phyloP scores from a whole-genome alignment of 2,113 vertebrate genomes.

The Phyllostomus discolor region DNA sequence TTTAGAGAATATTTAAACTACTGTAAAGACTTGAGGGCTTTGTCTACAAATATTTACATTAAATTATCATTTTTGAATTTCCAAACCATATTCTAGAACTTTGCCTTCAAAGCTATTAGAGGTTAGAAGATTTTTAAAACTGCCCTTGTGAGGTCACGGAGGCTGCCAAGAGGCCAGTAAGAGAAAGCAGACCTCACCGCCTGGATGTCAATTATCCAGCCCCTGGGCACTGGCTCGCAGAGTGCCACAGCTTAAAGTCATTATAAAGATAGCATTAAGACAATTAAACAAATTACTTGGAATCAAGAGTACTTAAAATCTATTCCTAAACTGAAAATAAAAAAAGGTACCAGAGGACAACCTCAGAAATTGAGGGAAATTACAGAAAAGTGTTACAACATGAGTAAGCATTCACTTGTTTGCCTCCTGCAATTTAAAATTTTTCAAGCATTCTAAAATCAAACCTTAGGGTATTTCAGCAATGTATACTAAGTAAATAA shows the following conservation, averaged over 20 bases:
- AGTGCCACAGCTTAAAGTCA: conserved; percentile 82
- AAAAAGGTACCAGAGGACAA: conserved; percentile 78
- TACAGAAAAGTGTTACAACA: conserved; percentile 80
- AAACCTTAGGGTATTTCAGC: conserved; percentile 18
- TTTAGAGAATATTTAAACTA: not conserved
- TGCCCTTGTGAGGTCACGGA: not conserved
- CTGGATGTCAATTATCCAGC: conserved; percentile 74
- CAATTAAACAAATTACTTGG: conserved; percentile 83
- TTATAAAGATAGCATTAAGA: conserved; percentile 76
- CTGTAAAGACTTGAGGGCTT: not conserved
- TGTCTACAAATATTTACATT: conserved; percentile 21
- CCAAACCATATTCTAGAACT: not conserved
- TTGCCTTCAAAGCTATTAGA: conserved; percentile 33
- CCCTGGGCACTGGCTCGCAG: conserved; percentile 70
- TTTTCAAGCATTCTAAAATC: conserved; percentile 34
- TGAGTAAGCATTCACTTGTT: conserved; percentile 63
- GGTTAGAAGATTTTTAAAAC: not conserved
- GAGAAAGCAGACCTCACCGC: conserved; percentile 75
- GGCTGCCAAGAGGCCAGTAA: conserved; percentile 45
- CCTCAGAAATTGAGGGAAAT: conserved; percentile 74
- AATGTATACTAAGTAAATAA: conserved; percentile 15
- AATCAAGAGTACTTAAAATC: conserved; percentile 76
- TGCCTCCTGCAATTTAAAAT: not conserved
- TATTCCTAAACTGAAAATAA: conserved; percentile 65
- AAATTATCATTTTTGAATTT: conserved; percentile 16